These are phyloP conservation scores for Polyploca ridens DNA, from an alignment of 2,888 invertebrate genomes.

Conservation along the genomic window DNA sequence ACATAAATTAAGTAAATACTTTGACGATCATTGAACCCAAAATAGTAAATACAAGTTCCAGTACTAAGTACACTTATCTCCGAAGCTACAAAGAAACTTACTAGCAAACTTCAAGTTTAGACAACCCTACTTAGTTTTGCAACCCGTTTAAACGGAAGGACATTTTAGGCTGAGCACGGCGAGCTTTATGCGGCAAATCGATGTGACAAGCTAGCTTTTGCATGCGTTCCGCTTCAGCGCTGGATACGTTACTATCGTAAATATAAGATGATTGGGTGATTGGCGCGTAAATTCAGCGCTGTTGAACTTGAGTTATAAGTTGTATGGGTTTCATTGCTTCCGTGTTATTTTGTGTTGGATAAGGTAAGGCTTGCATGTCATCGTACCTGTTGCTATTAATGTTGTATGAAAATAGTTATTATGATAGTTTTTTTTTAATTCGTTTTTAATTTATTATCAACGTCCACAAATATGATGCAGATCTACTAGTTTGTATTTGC, in stretches of 20 bases:
- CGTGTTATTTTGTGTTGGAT: background rate
- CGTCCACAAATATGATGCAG: too few species aligned
- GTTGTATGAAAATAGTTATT: too few species aligned
- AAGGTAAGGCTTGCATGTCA: background rate
- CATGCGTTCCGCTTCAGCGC: slow-evolving; percentile 51
- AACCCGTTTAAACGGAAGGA: slow-evolving; percentile 76
- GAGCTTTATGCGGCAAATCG: slow-evolving; percentile 61
- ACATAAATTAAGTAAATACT: too few species aligned
- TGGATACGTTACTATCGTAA: slow-evolving; percentile 33
- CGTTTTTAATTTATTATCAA: background rate
- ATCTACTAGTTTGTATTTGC: too few species aligned
- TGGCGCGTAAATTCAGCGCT: slow-evolving; percentile 30
- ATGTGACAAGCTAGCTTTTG: slow-evolving; percentile 55
- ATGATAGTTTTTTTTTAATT: too few species aligned
- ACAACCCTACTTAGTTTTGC: slow-evolving; percentile 51
- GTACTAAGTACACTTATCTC: background rate
- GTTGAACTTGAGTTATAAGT: slow-evolving; percentile 2
- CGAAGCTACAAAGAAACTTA: background rate
- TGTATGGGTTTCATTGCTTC: background rate
- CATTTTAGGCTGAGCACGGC: slow-evolving; percentile 68
- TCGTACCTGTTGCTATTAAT: background rate
- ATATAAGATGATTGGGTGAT: slow-evolving; percentile 35
- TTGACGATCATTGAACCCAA: too few species aligned
- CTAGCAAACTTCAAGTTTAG: slow-evolving; percentile 9
- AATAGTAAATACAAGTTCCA: too few species aligned